These are phyloP conservation scores for Sardinella longiceps DNA, from an alignment of 2,797 vertebrate species.

Conservation along the genomic window DNA sequence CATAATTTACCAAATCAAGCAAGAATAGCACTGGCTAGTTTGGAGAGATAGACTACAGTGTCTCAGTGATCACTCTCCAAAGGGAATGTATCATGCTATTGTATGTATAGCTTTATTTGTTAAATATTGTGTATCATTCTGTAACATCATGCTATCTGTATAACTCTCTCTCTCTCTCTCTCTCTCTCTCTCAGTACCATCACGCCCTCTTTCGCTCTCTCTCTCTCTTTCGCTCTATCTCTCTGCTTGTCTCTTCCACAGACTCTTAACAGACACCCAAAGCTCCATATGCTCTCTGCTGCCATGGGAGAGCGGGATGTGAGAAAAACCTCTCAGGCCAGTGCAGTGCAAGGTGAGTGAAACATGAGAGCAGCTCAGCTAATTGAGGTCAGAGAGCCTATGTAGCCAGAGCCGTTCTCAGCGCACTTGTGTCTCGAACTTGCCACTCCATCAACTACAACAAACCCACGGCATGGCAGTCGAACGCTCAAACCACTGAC, in stretches of 20 bases:
- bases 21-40: background rate
- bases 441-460: no score
- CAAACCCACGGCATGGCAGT: no score
- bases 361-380: background rate
- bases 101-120: background rate
- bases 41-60: background rate
- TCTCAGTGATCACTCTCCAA: background rate
- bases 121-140: no score
- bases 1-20: background rate
- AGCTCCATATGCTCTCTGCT: background rate
- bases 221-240: background rate
- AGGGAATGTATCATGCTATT: no score
- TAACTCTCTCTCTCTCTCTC: background rate
- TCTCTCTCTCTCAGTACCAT: background rate
- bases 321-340: slow-evolving; percentile 11
- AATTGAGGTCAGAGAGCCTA: background rate
- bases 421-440: no score
- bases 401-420: no score
- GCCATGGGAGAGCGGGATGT: background rate
- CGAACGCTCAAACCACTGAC: no score
- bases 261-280: background rate
- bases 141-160: no score
- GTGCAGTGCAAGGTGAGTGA: background rate
- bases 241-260: background rate
- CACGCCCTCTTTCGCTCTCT: background rate